Evolutionary conservation across 2,797 vertebrate species (phyloP).

Genomic region (Melanogrammus aeglefinus): DNA sequence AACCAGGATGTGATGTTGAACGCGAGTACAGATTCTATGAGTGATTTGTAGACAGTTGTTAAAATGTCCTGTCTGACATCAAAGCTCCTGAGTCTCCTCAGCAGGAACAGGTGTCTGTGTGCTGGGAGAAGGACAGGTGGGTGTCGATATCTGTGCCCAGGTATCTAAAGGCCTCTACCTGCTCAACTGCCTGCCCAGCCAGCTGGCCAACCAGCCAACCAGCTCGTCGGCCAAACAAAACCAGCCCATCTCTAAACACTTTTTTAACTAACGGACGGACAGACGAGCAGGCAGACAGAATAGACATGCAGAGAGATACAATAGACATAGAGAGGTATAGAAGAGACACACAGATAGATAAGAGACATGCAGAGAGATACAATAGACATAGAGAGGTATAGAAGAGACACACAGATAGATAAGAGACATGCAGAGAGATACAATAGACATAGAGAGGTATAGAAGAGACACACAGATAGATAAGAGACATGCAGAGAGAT

Average conservation of each 20-base stretch:
- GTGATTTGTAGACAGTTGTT: no score
- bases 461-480: background rate
- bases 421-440: background rate
- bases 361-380: background rate
- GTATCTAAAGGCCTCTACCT: no score
- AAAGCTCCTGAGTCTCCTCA: no score
- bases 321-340: no score
- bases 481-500: no score
- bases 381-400: background rate
- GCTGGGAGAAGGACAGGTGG: no score
- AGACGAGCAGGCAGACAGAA: background rate
- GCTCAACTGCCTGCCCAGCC: no score
- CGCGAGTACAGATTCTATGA: no score
- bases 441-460: background rate
- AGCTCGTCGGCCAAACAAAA: constrained; percentile 31
- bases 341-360: background rate
- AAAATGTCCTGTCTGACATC: no score
- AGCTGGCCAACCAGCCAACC: constrained; percentile 10
- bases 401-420: background rate
- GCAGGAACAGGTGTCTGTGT: no score
- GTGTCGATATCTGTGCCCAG: no score
- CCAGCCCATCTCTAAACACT: background rate
- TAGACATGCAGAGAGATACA: background rate
- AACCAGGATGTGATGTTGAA: no score
- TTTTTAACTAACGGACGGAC: background rate